Evolutionary conservation across 2,113 vertebrate species (phyloP).

Genomic region (Stigmatopora nigra): DNA sequence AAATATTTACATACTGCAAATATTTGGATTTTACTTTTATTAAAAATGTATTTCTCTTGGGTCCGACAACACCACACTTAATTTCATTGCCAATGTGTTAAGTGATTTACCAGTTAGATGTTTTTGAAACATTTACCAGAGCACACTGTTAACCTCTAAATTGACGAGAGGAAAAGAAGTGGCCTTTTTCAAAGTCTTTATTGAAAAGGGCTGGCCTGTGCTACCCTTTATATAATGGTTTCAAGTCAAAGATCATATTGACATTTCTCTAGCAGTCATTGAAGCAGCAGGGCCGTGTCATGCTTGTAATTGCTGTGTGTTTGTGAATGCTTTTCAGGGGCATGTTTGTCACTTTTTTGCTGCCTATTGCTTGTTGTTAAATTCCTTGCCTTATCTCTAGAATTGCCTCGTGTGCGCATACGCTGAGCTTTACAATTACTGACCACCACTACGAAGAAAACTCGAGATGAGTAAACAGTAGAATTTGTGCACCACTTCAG

Average conservation of each 20-base stretch:
- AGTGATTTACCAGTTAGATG: neutral
- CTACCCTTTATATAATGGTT: constrained; percentile 26
- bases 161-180: neutral
- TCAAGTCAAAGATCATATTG: constrained; percentile 31
- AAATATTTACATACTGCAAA: too few relatives aligned
- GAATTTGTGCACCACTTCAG: constrained; percentile 57
- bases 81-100: neutral
- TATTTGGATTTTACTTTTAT: neutral
- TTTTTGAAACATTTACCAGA: neutral
- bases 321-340: constrained; percentile 15
- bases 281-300: constrained; percentile 12
- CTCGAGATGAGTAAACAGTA: constrained; percentile 55
- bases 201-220: constrained; percentile 8
- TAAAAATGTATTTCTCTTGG: neutral
- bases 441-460: constrained; percentile 17
- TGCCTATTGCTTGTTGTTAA: constrained; percentile 24
- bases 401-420: constrained; percentile 14
- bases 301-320: constrained; percentile 19
- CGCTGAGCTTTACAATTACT: constrained; percentile 14
- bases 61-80: neutral
- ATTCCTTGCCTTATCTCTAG: constrained; percentile 10
- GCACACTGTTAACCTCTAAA: neutral
- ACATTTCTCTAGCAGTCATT: constrained; percentile 35
- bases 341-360: constrained; percentile 15
- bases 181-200: constrained; percentile 20